Evolutionary conservation across 2,797 vertebrate species (phyloP), one percentile per base, ranked within the genome.

Genomic region (Oreochromis grahami): DNA sequence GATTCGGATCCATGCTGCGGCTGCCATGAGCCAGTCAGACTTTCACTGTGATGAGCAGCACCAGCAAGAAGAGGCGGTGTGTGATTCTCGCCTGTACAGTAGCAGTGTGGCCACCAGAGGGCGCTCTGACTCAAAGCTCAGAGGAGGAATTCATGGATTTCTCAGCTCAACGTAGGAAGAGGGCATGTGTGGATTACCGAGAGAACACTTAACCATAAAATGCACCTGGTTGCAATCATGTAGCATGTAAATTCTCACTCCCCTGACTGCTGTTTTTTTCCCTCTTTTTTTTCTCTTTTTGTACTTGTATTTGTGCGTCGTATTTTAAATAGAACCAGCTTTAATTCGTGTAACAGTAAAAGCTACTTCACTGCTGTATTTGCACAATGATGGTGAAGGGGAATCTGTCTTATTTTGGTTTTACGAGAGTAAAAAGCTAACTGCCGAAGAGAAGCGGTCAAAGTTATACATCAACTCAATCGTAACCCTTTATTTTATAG

Each of bases 351-450:
- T 13, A 78, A 41, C 24, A 5, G 5, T 41, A 50, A 77, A 58
- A 76, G 76, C 19, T 80, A 45, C 78, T 53, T 74, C 34, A 34
- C 48, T 41, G 87, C 89, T 86, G 5, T 58, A 48, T 91, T 94
- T 94, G 92, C 92, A 94, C 92, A 89, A 8, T 55, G 53, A 21
- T 51, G 77, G 83, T 90, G 87, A 84, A 26, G 63, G 79, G 80
- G 60, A 78, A 4, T 15, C 43, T 34, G 17, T 5, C 3, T 34
- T 53, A 24, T 70, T 7, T 55, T 51, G 3, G 15, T 65, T 82
- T 81, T 58, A 19, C 21, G 4, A 58, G 26, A 19, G 12, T n/a
- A 1, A 32, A 15, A 10, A 58, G 63, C 36, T 15, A 41, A 41
- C 24, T 32, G 6, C 38, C 3, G 21, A 76, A 9, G 68, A 84